Evolutionary conservation across 2,113 vertebrate species (phyloP), one percentile per base, ranked within the genome.

Genomic region (Thamnophis sirtalis): DNA sequence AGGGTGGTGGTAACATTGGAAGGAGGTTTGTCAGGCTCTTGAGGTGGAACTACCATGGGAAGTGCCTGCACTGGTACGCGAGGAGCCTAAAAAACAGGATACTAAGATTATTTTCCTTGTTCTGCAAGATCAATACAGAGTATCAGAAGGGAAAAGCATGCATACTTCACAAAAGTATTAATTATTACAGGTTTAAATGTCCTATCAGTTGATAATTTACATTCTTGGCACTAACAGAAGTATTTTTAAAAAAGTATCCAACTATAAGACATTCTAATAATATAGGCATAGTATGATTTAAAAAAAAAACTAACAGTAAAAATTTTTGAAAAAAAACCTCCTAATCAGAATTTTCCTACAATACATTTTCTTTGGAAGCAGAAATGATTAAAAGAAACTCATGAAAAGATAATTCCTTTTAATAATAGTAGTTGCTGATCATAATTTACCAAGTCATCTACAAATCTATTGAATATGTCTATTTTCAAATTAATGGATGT

Each of bases 41-140:
- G 99, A 93, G 99, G 99, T 95, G 99, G 99, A 91, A 99, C 99
- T 95, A 99, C 99, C 99, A 99, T 99, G 96, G 99, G 98, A 95
- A 99, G 98, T 97, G 99, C 99, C 98, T 99, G 99, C 97, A 99
- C 99, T 97, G 99, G 99, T 97, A 99, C 99, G 97, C 99, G 98
- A 97, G 99, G 99, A 98, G 98, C 99, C 99, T 99, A 97, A 94
- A 96, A 96, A 0, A 94, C 94, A 0, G 53, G 84, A 97, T 88
- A 97, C 87, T 90, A 90, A 93, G 80, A 93, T 96, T 95, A 96
- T 92, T 95, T 89, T 91, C 89, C 94, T 96, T 95, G 43, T 89
- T 93, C 68, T 90, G 91, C 1, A 94, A 68, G 93, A 33, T 92
- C 28, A 53, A 90, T 96, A 93, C 51, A 96, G 92, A 91, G 84